These are phyloP conservation scores for Cecidostiba fungosa DNA, from an alignment of 2,888 invertebrate genomes.

Conservation along the genomic window DNA sequence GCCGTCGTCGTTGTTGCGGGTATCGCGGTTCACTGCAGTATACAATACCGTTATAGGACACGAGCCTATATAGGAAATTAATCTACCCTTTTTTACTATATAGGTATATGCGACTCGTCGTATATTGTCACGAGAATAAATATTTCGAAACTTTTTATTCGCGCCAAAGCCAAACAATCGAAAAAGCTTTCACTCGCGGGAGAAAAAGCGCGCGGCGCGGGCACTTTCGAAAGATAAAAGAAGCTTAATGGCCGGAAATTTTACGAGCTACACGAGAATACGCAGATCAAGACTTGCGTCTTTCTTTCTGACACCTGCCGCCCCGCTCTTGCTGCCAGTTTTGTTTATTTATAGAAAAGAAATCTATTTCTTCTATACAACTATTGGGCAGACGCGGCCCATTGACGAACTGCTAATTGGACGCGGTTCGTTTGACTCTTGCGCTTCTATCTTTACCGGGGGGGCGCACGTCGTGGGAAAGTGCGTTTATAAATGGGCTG, in stretches of 20 bases:
- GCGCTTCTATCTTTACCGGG: neutral
- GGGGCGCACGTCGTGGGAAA: slow-evolving; percentile 38
- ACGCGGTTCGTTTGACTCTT: slow-evolving; percentile 40
- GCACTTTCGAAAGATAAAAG: neutral
- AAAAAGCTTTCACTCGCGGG: neutral
- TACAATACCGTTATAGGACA: no score
- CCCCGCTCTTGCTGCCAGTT: slow-evolving; percentile 8
- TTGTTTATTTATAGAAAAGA: slow-evolving; percentile 47
- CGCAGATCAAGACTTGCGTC: no score
- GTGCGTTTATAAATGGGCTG: slow-evolving; percentile 46
- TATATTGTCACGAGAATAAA: neutral
- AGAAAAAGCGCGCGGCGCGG: no score
- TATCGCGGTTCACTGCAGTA: no score
- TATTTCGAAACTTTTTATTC: neutral
- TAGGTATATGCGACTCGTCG: no score
- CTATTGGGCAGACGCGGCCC: neutral
- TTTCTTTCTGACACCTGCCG: slow-evolving; percentile 44
- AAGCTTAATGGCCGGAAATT: neutral
- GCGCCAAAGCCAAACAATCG: neutral
- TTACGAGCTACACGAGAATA: no score
- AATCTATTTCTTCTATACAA: neutral
- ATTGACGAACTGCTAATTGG: slow-evolving; percentile 56
- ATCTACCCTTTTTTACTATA: no score
- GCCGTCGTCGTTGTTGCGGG: neutral
- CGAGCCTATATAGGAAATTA: no score